These are phyloP conservation scores for Zaprionus africanus DNA, from an alignment of 1,140 invertebrate species.

Conservation along the genomic window DNA sequence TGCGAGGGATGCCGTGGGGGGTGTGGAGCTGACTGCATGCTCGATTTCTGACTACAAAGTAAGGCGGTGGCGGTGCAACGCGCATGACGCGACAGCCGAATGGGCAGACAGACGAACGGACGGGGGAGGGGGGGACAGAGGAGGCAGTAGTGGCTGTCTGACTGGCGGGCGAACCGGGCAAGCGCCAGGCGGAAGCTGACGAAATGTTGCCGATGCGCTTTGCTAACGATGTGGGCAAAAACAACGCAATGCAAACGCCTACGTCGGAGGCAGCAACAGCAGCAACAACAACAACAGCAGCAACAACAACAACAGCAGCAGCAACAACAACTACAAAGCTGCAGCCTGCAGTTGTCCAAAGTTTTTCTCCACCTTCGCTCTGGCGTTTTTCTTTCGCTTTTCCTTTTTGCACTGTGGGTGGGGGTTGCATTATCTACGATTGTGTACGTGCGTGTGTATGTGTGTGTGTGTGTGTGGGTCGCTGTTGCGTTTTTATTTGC, in stretches of 20 bases:
- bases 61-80: slow-evolving; percentile 61
- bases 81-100: slow-evolving; percentile 63
- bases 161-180: slow-evolving; percentile 27
- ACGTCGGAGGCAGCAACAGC: slow-evolving; percentile 37
- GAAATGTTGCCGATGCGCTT: slow-evolving; percentile 81
- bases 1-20: not conserved
- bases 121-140: not conserved
- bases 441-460: slow-evolving; percentile 23
- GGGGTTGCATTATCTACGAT: slow-evolving; percentile 75
- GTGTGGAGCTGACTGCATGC: too few relatives aligned
- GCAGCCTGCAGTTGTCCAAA: slow-evolving; percentile 60
- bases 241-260: slow-evolving; percentile 75
- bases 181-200: slow-evolving; percentile 70
- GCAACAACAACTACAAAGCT: slow-evolving; percentile 54
- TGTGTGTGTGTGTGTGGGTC: slow-evolving; percentile 28
- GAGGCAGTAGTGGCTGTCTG: slow-evolving; percentile 27
- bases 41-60: slow-evolving; percentile 51
- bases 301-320: slow-evolving; percentile 33
- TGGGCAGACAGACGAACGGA: slow-evolving; percentile 34
- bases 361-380: slow-evolving; percentile 58
- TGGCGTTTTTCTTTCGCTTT: slow-evolving; percentile 25
- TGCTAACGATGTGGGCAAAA: slow-evolving; percentile 82
- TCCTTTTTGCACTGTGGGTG: slow-evolving; percentile 47
- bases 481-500: slow-evolving; percentile 74
- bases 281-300: slow-evolving; percentile 43